phyloP scores from a whole-genome alignment of 2,888 invertebrate genomes.

The Cephus spinipes region DNA sequence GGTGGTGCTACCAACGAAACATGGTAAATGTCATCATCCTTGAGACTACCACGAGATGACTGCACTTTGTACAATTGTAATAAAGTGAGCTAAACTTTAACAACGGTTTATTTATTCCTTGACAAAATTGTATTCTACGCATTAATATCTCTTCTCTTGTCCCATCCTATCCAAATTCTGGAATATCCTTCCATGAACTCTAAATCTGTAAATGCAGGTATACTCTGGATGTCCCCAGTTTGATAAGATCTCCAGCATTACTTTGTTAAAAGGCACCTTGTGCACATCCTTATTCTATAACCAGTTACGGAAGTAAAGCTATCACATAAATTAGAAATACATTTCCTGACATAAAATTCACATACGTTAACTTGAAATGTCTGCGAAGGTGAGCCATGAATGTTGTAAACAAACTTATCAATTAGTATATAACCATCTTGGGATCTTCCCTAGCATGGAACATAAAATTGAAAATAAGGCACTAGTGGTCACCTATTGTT shows the following conservation, averaged over 20 bases:
- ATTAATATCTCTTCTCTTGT: not conserved
- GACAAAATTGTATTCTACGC: not conserved
- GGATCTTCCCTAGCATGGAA: conserved; percentile 36
- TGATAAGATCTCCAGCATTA: conserved; percentile 49
- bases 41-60: conserved; percentile 25
- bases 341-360: conserved; percentile 8
- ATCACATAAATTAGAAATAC: not conserved
- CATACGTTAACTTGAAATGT: conserved; percentile 45
- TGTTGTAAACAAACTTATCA: conserved; percentile 45
- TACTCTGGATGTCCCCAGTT: conserved; percentile 54
- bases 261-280: conserved; percentile 37
- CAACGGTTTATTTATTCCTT: not conserved
- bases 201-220: conserved; percentile 55
- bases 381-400: conserved; percentile 45
- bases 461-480: not conserved
- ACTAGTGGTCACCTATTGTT: not conserved
- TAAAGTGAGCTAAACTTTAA: conserved; percentile 32
- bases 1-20: conserved; percentile 71
- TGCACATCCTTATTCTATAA: conserved; percentile 39
- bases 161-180: not conserved
- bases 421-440: conserved; percentile 33
- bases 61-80: conserved; percentile 48
- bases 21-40: conserved; percentile 48
- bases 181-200: conserved; percentile 49
- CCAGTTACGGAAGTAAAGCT: not conserved